Evolutionary conservation across 2,113 vertebrate species (phyloP).

Genomic region (Rhinopomastus cyanomelas): DNA sequence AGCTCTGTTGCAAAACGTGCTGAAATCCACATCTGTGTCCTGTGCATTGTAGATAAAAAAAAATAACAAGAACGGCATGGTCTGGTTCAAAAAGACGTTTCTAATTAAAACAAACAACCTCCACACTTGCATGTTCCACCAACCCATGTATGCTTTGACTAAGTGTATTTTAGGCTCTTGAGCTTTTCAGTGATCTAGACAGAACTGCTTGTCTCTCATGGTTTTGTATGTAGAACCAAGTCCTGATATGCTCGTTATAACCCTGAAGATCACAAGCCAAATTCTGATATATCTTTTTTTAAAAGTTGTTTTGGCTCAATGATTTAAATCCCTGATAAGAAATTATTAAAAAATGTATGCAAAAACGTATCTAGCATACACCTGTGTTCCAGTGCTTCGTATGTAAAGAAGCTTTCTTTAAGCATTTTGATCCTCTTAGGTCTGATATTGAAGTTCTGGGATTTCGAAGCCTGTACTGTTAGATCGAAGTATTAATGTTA

Average conservation of each 20-base stretch:
- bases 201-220: background rate
- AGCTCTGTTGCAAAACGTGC: background rate
- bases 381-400: background rate
- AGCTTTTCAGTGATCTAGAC: background rate
- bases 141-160: background rate
- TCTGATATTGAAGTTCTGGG: background rate
- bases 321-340: background rate
- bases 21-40: slow-evolving; percentile 20
- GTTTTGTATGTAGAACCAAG: background rate
- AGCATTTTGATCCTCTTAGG: background rate
- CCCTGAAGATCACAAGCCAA: background rate
- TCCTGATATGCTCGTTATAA: background rate
- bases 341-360: background rate
- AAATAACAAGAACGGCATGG: background rate
- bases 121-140: background rate
- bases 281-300: background rate
- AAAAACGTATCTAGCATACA: background rate
- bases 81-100: slow-evolving; percentile 6
- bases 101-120: slow-evolving; percentile 4
- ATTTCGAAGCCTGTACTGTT: background rate
- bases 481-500: background rate
- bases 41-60: background rate
- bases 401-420: background rate
- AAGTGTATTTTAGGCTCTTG: background rate
- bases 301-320: background rate